phyloP scores from a whole-genome alignment of 2,113 vertebrate genomes.

The Lycocorax pyrrhopterus region DNA sequence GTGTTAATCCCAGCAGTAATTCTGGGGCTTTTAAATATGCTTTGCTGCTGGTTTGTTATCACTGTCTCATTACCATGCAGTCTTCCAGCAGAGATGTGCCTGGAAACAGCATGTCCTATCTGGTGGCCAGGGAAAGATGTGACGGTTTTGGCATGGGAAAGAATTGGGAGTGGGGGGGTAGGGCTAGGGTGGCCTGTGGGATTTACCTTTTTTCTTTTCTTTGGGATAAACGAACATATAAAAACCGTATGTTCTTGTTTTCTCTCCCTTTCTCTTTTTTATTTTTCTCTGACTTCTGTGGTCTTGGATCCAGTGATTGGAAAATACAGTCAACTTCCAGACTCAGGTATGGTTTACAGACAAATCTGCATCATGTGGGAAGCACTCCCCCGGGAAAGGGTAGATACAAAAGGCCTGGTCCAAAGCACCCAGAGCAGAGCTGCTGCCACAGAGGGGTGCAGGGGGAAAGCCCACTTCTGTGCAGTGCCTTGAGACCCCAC shows the following conservation, averaged over 20 bases:
- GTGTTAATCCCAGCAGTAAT: constrained; percentile 19
- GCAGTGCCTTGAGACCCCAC: background rate
- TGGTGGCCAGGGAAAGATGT: background rate
- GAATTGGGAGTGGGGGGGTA: background rate
- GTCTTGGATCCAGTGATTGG: constrained; percentile 85
- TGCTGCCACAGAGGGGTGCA: background rate
- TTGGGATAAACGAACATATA: background rate
- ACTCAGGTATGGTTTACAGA: constrained; percentile 79
- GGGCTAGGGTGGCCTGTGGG: background rate
- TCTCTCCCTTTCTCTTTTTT: background rate
- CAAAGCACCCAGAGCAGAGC: background rate
- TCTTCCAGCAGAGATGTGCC: background rate
- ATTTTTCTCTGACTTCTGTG: background rate
- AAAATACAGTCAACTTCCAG: constrained; percentile 93
- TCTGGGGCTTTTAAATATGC: background rate
- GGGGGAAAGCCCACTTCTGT: background rate
- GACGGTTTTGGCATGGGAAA: background rate
- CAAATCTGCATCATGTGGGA: fast-evolving
- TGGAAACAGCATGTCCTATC: background rate
- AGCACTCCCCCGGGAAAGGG: fast-evolving
- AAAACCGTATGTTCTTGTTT: background rate
- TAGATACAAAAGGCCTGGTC: background rate
- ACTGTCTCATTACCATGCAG: background rate
- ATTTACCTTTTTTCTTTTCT: background rate
- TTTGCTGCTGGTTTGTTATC: background rate